Evolutionary conservation across 2,797 vertebrate genomes (phyloP).

Genomic region (Silurus aristotelis): DNA sequence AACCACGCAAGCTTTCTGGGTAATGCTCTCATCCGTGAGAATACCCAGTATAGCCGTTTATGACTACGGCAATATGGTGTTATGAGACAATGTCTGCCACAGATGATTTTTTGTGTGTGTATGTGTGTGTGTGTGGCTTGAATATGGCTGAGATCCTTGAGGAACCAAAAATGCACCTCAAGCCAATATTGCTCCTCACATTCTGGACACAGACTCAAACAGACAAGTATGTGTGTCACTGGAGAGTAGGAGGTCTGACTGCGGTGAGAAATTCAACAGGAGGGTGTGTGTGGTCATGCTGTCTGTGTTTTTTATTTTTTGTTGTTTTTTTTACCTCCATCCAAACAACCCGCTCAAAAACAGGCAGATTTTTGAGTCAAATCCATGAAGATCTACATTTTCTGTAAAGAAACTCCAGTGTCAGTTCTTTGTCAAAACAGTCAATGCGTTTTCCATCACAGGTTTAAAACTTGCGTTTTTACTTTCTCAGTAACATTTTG

Average conservation of each 20-base stretch:
- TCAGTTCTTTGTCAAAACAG: not conserved
- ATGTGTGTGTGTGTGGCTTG: not conserved
- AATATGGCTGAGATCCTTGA: not conserved
- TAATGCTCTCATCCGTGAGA: not conserved
- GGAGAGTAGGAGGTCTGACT: constrained; percentile 16
- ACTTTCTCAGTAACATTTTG: not conserved
- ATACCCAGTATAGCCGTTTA: not conserved
- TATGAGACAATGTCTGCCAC: constrained; percentile 4
- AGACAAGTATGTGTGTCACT: not conserved
- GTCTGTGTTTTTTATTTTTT: not conserved
- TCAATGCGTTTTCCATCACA: not conserved
- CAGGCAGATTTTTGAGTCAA: not conserved
- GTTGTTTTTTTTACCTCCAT: not conserved
- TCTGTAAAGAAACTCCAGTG: not conserved
- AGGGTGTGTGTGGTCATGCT: not conserved
- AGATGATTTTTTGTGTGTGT: not conserved
- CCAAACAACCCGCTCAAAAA: not conserved
- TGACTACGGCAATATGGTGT: not conserved
- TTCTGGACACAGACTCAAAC: not conserved
- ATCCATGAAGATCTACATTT: not conserved
- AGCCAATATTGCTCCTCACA: not conserved
- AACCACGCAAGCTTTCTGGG: constrained; percentile 4
- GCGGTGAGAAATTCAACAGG: constrained; percentile 28
- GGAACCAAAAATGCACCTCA: constrained; percentile 25
- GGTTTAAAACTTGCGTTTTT: not conserved